phyloP scores from a whole-genome alignment of 2,113 vertebrate species.

The Hepsetus odoe region DNA sequence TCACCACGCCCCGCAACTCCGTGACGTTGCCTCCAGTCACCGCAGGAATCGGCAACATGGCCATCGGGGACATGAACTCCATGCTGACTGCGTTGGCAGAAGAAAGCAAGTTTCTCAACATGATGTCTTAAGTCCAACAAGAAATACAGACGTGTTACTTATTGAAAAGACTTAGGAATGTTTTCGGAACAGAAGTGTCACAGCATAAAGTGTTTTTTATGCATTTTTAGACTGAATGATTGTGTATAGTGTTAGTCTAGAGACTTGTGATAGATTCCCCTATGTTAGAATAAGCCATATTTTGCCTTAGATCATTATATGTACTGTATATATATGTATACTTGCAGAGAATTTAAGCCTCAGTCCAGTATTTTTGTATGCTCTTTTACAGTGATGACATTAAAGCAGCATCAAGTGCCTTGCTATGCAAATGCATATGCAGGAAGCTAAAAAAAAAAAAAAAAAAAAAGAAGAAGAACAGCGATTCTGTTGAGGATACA shows the following conservation, averaged over 20 bases:
- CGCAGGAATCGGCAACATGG: constrained; percentile 87
- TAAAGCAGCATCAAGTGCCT: constrained; percentile 71
- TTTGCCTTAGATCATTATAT: constrained; percentile 60
- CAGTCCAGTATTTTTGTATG: constrained; percentile 53
- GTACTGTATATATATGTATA: constrained; percentile 32
- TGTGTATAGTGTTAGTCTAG: constrained; percentile 59
- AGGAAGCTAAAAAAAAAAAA: constrained; percentile 30
- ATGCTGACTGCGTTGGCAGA: constrained; percentile 89
- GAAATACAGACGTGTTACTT: not conserved
- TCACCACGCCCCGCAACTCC: constrained; percentile 86
- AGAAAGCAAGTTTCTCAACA: constrained; percentile 91
- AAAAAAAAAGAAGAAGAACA: not conserved
- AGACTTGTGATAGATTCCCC: constrained; percentile 59
- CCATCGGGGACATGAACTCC: constrained; percentile 94
- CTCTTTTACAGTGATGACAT: constrained; percentile 54
- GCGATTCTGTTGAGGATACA: constrained; percentile 21
- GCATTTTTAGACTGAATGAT: constrained; percentile 37
- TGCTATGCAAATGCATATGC: constrained; percentile 56
- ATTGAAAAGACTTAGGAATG: not conserved
- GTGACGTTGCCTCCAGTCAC: constrained; percentile 81
- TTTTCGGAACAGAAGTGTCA: not conserved
- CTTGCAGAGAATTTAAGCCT: constrained; percentile 48
- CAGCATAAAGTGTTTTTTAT: constrained; percentile 22
- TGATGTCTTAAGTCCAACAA: constrained; percentile 80
- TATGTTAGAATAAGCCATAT: constrained; percentile 66